Evolutionary conservation across 2,797 vertebrate species (phyloP), one percentile per base, ranked within the genome.

Genomic region (Mico argentatus): DNA sequence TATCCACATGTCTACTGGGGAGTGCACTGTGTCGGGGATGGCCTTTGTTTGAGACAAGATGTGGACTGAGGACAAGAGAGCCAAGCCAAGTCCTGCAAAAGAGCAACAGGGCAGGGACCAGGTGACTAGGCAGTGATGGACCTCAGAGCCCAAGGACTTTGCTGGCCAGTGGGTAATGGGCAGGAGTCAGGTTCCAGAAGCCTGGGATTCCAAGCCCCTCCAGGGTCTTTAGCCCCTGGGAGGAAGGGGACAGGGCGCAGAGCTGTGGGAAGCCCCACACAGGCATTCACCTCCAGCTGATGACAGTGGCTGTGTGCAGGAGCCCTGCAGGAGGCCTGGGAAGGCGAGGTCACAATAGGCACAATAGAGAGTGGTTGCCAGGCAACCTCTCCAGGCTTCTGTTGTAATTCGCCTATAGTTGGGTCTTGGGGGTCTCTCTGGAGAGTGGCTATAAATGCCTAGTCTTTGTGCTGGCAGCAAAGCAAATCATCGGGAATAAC

Each of bases 81-180:
- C 33, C 8, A 55, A 44, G 57, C 57, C 39, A 9, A 44, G 36
- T 17, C 46, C 52, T 36, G 44, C 36, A 24, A 33, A 76, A 55
- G 79, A 72, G 46, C 8, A 12, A 13, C 30, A 19, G 27, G 11
- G 33, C 0, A 44, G 39, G 1, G 67, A 36, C 36, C 33, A 9
- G 22, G 70, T 6, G 15, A n/a, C 15, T 27, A 9, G 44, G 36
- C 1, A 1, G 20, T 20, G 27, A 13, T 17, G 70, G 52, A n/a
- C 8, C 7, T 27, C 6, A 55, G 50, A 30, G 17, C 36, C 36
- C 27, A 36, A 20, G 7, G 48, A 41, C 30, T 1, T 24, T 57
- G 46, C 10, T 0, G 55, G 2, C 26, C 27, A 13, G 41, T 0
- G 15, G 27, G 1, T 2, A 4, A 30, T 4, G 4, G 36, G 17